Percentiles rank a stretch among this genome's conserved stretches.
Conservation (phyloP, 2,888 invertebrate species). For the Drosophila longiperda region DNA sequence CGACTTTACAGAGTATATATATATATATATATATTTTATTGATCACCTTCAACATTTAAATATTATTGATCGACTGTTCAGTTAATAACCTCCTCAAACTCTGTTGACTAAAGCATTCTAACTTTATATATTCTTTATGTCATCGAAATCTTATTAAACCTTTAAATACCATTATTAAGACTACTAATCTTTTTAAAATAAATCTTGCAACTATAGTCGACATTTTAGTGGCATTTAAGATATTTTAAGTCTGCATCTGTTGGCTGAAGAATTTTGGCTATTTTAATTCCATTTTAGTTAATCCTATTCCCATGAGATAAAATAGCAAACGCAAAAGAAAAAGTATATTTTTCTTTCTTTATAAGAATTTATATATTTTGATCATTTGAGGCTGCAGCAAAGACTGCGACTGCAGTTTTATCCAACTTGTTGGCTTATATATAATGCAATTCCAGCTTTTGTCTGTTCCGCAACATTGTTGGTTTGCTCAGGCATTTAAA, state of each 20-base stretch:
- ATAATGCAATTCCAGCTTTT: neutral
- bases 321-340: neutral
- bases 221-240: neutral
- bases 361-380: neutral
- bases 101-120: neutral
- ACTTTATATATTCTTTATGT: neutral
- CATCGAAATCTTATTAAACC: neutral
- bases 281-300: neutral
- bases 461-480: neutral
- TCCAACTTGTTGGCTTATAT: slow-evolving; percentile 3
- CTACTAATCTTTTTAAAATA: too few species aligned
- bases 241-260: neutral
- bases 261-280: neutral
- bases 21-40: neutral
- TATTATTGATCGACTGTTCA: too few species aligned
- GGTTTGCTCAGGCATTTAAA: slow-evolving; percentile 39
- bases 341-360: neutral
- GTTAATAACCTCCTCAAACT: neutral
- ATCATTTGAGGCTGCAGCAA: neutral
- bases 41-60: neutral
- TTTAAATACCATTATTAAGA: neutral
- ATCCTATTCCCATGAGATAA: neutral
- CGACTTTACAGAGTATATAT: neutral
- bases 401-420: neutral
- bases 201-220: too few species aligned